Base-by-base conservation (phyloP, 2,113 vertebrate genomes). In the Ophthalmolycus amberensis region DNA sequence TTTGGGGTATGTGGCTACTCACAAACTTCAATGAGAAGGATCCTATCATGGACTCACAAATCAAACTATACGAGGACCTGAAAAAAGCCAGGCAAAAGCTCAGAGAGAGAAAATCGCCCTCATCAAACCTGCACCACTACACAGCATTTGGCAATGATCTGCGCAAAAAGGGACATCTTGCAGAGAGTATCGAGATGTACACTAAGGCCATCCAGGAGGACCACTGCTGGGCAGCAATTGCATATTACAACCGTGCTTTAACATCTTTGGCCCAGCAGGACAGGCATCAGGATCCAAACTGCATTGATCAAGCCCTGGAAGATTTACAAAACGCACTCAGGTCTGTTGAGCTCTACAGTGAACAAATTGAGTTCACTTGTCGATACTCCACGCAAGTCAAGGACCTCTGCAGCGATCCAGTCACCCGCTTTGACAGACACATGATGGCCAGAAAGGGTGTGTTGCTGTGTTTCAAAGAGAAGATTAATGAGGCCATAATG, bases 1-100 rank as follows among this genome's bases (percentile, higher is more conserved):
- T 85, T 60, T 94, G 93, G 93, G 90, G 87, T 22, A 63, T 93
- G 71, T 94, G 93, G 93, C 89, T 92, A 2, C 86, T 93, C 25
- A 91, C 74, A 20, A 71, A 71, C 4, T 82, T 73, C 38, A 71
- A 38, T 48, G 71, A 68, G 14, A 77, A 85, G 1, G 69, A 81
- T 0, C 15, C 85, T 1, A 67, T 25, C 1, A 3, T 15, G 3
- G 56, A 22, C 8, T 4, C 90, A n/a, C 77, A 77, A 80, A 1
- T 2, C 0, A 76, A 59, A 42, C 54, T 94, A 25, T 15, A 18
- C 0, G 0, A 0, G 65, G 90, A 86, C 22, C 68, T 94, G 68
- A 0, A 14, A 0, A 22, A 1, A 65, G 87, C 89, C 38, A 77
- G n/a, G 4, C 1, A 75, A 27, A 85, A 77, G 59, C 85, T 93